These are phyloP conservation scores for Eulithis testata DNA, from an alignment of 2,888 invertebrate species.

Conservation along the genomic window DNA sequence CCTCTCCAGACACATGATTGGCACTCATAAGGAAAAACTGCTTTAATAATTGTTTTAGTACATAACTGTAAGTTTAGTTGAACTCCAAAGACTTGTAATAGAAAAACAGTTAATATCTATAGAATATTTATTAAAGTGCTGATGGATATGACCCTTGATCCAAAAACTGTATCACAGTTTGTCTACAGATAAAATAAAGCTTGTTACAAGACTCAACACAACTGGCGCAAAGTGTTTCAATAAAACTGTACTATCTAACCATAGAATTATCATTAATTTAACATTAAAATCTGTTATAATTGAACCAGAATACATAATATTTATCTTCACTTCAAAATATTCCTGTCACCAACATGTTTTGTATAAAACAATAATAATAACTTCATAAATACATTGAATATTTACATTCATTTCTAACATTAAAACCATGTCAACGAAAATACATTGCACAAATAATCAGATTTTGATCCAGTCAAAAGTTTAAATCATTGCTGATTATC, in stretches of 20 bases:
- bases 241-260: conserved; percentile 24
- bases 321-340: conserved; percentile 52
- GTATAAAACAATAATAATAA: conserved; percentile 68
- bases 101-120: conserved; percentile 48
- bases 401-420: conserved; percentile 60
- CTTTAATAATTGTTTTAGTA: conserved; percentile 19
- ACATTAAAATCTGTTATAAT: conserved; percentile 39
- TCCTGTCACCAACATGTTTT: conserved; percentile 57
- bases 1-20: conserved; percentile 70
- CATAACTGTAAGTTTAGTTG: conserved; percentile 6
- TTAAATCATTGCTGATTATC: conserved; percentile 37
- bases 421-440: conserved; percentile 57
- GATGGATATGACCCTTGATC: conserved; percentile 64
- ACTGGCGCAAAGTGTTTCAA: conserved; percentile 22
- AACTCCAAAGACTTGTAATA: conserved; percentile 25
- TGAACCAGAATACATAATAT: conserved; percentile 46
- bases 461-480: conserved; percentile 81
- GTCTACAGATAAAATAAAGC: conserved; percentile 49
- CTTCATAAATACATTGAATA: conserved; percentile 61
- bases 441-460: conserved; percentile 77
- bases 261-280: conserved; percentile 30
- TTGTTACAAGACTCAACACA: conserved; percentile 31
- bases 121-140: conserved; percentile 70
- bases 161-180: conserved; percentile 67
- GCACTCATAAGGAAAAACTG: conserved; percentile 69